Percentiles rank a stretch among this genome's conserved stretches.
Conservation (phyloP, 2,797 vertebrate species). For the Tragopan temminckii region DNA sequence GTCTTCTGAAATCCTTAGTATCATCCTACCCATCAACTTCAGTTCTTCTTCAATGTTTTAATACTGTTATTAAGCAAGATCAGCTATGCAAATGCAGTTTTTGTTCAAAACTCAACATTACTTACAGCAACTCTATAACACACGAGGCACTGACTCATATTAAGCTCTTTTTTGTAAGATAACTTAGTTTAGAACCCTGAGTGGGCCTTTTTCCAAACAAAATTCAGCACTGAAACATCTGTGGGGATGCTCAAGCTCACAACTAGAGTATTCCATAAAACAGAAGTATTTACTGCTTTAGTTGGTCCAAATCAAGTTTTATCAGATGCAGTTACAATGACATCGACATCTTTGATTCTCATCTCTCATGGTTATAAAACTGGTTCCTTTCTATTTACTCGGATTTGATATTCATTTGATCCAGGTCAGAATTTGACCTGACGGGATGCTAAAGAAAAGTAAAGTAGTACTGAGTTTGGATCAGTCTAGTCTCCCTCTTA, state of each 20-base stretch:
- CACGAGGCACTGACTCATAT: background rate
- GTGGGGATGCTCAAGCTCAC: background rate
- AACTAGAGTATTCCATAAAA: background rate
- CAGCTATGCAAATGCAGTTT: background rate
- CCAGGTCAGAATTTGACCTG: background rate
- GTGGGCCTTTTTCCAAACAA: background rate
- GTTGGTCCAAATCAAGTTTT: background rate
- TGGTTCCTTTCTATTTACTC: background rate
- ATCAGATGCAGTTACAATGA: background rate
- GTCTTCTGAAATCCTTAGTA: background rate
- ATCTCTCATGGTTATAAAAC: background rate
- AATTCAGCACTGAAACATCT: background rate
- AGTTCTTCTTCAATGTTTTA: background rate
- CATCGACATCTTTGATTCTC: background rate
- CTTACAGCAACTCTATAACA: background rate
- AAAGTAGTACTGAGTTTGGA: background rate
- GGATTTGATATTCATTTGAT: background rate
- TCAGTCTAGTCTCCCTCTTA: background rate
- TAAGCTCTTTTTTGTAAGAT: background rate
- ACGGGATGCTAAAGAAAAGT: background rate
- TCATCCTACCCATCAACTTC: background rate
- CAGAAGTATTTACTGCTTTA: background rate
- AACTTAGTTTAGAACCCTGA: background rate
- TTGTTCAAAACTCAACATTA: conserved; percentile 3
- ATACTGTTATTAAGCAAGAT: background rate